Conservation (phyloP, 2,797 vertebrate genomes). For the Limnodromus scolopaceus region DNA sequence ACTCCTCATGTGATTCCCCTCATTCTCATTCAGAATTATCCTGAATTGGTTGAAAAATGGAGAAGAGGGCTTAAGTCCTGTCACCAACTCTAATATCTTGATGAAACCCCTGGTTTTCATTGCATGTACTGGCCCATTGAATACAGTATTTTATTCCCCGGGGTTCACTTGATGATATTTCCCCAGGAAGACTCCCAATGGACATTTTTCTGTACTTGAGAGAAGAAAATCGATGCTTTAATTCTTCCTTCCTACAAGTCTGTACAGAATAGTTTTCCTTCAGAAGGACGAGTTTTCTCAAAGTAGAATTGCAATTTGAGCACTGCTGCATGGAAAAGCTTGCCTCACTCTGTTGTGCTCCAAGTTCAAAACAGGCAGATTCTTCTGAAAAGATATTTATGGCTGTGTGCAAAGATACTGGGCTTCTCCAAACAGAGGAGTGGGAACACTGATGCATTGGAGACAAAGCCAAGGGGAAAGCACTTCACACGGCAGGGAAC, state of each 20-base stretch:
- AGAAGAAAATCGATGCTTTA: neutral
- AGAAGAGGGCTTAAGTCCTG: neutral
- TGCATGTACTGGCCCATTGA: neutral
- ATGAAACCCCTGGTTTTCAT: neutral
- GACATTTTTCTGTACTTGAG: neutral
- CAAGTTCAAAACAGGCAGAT: neutral
- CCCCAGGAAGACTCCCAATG: neutral
- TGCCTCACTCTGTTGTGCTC: neutral
- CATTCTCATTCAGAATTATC: neutral
- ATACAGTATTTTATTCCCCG: neutral
- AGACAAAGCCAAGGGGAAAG: neutral
- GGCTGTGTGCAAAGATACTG: neutral
- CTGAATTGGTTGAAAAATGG: neutral
- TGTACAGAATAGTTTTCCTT: neutral
- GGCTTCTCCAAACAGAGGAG: neutral
- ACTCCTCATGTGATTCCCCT: neutral
- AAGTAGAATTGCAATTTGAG: neutral
- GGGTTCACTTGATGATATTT: neutral
- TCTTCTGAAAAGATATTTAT: neutral
- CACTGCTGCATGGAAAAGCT: neutral
- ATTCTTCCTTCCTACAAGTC: neutral
- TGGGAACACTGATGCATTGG: neutral
- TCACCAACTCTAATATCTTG: neutral
- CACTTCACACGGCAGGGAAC: neutral
- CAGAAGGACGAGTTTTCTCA: neutral